Evolutionary conservation across 2,113 vertebrate genomes (phyloP).

Genomic region (Sceloporus undulatus): DNA sequence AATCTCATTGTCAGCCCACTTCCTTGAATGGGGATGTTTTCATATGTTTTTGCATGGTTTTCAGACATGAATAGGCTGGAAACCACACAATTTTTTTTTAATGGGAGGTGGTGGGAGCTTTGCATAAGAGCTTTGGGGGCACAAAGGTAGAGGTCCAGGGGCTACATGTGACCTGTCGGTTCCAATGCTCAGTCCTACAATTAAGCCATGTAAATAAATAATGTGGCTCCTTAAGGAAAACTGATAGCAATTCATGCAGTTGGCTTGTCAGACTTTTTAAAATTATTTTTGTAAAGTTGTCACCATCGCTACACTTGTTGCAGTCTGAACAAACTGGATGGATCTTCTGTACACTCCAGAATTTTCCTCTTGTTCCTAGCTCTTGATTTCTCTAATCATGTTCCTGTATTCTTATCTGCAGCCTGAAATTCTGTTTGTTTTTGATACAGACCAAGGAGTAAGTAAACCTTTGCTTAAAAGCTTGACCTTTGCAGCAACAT

Average conservation of each 20-base stretch:
- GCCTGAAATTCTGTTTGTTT: conserved; percentile 7
- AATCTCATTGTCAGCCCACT: too few relatives aligned
- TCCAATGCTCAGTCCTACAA: not conserved
- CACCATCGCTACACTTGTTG: not conserved
- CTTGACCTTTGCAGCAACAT: not conserved
- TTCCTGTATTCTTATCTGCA: not conserved
- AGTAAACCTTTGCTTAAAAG: not conserved
- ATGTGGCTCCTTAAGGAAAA: rapidly evolving
- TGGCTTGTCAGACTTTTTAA: not conserved
- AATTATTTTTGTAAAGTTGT: conserved; percentile 5
- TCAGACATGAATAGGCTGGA: too few relatives aligned
- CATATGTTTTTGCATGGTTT: too few relatives aligned
- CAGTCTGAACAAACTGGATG: not conserved
- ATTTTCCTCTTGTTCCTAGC: not conserved
- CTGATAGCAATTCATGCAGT: not conserved
- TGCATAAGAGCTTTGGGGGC: too few relatives aligned
- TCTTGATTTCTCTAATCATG: not conserved
- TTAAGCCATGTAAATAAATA: too few relatives aligned
- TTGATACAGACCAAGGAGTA: conserved; percentile 3
- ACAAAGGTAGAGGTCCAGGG: too few relatives aligned
- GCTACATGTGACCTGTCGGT: too few relatives aligned
- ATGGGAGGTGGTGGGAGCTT: too few relatives aligned
- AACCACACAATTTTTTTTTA: too few relatives aligned
- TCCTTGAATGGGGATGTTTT: too few relatives aligned
- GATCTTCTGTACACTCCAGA: not conserved